A percentile compares a stretch with the other conserved stretches of the same genome.
These are phyloP conservation scores for Xestia ashworthii DNA, from an alignment of 2,888 invertebrate species.

Conservation along the genomic window DNA sequence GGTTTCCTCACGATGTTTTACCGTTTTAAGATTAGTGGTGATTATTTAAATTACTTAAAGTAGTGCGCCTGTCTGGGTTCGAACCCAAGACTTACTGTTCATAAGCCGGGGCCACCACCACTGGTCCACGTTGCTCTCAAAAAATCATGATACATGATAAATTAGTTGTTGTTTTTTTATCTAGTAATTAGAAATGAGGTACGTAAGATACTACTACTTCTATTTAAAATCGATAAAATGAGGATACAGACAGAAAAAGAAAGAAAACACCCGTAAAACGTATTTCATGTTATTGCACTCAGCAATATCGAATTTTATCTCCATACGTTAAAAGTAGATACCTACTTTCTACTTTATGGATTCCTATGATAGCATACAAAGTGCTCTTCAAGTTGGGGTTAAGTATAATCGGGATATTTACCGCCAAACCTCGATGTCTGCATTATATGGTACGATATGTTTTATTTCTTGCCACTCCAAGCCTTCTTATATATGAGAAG, in stretches of 20 bases:
- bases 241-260: neutral
- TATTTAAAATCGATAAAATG: neutral
- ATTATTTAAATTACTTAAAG: too few relatives aligned
- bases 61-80: too few relatives aligned
- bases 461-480: conserved; percentile 46
- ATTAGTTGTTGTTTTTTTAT: neutral
- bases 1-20: too few relatives aligned
- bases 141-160: too few relatives aligned
- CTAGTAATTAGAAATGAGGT: neutral
- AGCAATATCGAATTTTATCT: conserved; percentile 44
- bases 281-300: conserved; percentile 24
- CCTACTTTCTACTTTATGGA: conserved; percentile 47
- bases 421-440: conserved; percentile 52
- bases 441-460: conserved; percentile 56
- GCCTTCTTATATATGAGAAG: conserved; percentile 22
- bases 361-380: conserved; percentile 62
- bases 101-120: too few relatives aligned
- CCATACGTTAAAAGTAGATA: conserved; percentile 27
- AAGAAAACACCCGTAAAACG: neutral
- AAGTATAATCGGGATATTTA: conserved; percentile 62
- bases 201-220: neutral
- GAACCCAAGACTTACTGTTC: too few relatives aligned
- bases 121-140: too few relatives aligned
- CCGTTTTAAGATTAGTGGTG: too few relatives aligned
- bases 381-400: conserved; percentile 47